phyloP scores from a whole-genome alignment of 2,797 vertebrate genomes.

The Dipus sagitta region DNA sequence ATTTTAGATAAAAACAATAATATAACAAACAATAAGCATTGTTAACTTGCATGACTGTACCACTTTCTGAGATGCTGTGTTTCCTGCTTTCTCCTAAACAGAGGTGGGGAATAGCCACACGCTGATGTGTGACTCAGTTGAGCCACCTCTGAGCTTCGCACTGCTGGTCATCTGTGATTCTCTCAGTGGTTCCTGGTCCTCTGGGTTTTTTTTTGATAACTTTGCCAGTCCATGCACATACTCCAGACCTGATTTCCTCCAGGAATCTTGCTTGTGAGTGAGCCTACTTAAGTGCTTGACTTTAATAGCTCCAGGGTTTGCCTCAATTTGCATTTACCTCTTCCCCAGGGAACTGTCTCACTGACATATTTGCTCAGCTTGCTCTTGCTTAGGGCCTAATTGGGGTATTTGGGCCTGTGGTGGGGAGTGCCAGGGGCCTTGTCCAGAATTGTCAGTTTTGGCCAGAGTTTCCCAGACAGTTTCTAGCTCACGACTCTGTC shows the following conservation, averaged over 20 bases:
- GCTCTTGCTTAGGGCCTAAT: conserved; percentile 32
- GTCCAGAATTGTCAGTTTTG: background rate
- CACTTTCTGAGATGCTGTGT: background rate
- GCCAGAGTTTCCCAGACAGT: background rate
- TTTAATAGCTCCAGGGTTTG: background rate
- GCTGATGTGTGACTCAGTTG: background rate
- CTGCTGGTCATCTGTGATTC: background rate
- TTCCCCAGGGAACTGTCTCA: background rate
- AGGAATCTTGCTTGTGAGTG: background rate
- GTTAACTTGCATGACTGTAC: background rate
- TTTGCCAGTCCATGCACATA: background rate
- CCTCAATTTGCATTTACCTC: background rate
- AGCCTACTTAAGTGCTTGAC: background rate
- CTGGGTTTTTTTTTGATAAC: background rate
- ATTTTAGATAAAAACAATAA: background rate
- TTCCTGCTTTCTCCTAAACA: background rate
- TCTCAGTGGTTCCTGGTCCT: background rate
- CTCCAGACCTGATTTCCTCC: background rate
- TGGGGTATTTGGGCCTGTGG: background rate
- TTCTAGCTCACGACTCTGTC: background rate
- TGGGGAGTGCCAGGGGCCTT: background rate
- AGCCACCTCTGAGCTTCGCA: background rate
- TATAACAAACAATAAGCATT: background rate
- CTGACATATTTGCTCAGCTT: conserved; percentile 33
- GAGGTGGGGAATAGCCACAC: rapidly evolving